Base-by-base conservation (phyloP, 2,113 vertebrate genomes). In the Cephalopterus ornatus region DNA sequence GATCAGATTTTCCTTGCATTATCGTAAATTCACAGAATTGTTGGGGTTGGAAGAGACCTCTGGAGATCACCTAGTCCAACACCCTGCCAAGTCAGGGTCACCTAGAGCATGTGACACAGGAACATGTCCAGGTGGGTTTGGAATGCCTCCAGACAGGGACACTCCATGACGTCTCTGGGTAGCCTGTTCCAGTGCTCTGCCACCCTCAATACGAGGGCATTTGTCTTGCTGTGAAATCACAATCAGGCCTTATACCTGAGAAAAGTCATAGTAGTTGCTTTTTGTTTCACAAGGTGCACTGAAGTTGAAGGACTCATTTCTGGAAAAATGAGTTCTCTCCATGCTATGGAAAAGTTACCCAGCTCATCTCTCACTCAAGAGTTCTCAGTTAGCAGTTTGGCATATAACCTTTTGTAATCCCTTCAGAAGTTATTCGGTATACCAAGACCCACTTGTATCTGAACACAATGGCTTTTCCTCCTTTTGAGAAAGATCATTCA, bases 281-380 rank as follows among this genome's bases (percentile, higher is more conserved):
- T 73, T 56, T 50, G 2, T 46, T 30, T 59, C 2, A 0, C 32
- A 79, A 76, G 4, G 9, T 42, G 4, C 1, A 0, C 8, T 71
- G 68, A 23, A 63, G 9, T 14, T 35, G 28, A 68, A 41, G 15
- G 16, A 37, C 14, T 33, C 11, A 11, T 11, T 72, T 83, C 56
- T 33, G 20, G 14, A 28, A 82, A 85, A 88, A 75, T 22, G 8
- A 70, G 4, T 8, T 49, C 23, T 59, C 32, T 53, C 22, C 9
- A 3, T 14, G 13, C 17, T 71, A 17, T 47, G 15, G n/a, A 28
- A 42, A 84, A 78, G 15, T 55, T 71, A 63, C 7, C 12, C 23
- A 49, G 14, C 11, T 66, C 4, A 4, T 30, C 8, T 46, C 11
- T 66, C 28, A 39, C 26, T 87, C 9, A 22, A 22, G 18, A 66